Conservation (phyloP, 2,113 vertebrate genomes). For the Dipodomys ordii region DNA sequence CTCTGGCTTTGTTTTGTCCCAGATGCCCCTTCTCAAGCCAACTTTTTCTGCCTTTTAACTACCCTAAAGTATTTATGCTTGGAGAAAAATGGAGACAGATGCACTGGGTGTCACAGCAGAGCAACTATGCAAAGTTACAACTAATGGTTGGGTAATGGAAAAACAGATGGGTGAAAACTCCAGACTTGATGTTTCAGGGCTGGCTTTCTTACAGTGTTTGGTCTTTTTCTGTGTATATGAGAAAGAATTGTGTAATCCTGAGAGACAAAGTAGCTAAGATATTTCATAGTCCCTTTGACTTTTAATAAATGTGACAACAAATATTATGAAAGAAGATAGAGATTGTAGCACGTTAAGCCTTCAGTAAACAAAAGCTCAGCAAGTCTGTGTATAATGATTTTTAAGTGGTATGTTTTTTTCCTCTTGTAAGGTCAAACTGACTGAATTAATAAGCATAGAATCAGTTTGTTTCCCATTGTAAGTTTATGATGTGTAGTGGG, state of each 20-base stretch:
- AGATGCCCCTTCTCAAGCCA: neutral
- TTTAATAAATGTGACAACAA: neutral
- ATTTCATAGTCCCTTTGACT: neutral
- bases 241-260: neutral
- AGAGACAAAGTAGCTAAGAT: neutral
- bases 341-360: neutral
- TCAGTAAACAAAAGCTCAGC: neutral
- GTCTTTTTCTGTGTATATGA: neutral
- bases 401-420: neutral
- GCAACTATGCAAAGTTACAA: neutral
- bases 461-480: neutral
- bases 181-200: neutral
- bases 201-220: neutral
- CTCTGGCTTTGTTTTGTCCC: neutral
- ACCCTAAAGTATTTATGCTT: neutral
- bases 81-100: accelerated
- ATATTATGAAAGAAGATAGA: neutral
- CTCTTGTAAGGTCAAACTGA: neutral
- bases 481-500: neutral
- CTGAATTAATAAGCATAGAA: neutral
- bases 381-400: neutral
- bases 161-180: neutral
- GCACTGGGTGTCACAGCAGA: neutral
- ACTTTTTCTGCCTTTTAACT: neutral
- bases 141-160: neutral